phyloP scores from a whole-genome alignment of 2,113 vertebrate genomes.

The Athene cunicularia region DNA sequence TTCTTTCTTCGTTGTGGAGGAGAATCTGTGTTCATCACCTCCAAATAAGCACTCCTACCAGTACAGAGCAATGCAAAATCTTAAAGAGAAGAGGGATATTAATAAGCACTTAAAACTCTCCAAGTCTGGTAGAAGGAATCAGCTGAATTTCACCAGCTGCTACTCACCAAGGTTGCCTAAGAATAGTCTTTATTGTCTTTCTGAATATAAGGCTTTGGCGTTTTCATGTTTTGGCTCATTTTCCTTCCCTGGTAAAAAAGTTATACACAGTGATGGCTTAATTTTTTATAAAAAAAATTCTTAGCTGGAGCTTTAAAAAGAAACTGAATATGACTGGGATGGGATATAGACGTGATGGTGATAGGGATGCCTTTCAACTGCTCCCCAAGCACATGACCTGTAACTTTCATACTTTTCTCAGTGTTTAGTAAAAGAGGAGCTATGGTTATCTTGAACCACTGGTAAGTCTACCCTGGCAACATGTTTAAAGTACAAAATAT shows the following conservation, averaged over 20 bases:
- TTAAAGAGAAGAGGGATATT: not conserved
- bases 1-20: not conserved
- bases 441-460: not conserved
- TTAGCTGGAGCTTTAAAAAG: constrained; percentile 3
- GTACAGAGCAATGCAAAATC: not conserved
- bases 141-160: constrained; percentile 36
- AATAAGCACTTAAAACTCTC: constrained; percentile 13
- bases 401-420: not conserved
- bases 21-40: not conserved
- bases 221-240: not conserved
- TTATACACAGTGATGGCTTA: not conserved
- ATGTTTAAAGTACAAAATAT: not conserved
- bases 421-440: not conserved
- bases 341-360: not conserved
- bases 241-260: not conserved
- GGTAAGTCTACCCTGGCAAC: not conserved
- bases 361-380: not conserved
- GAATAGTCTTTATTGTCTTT: constrained; percentile 23
- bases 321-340: not conserved
- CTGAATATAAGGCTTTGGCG: not conserved
- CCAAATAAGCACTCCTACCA: not conserved
- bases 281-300: not conserved
- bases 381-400: not conserved
- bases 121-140: not conserved
- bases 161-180: not conserved